Conservation (phyloP, 2,113 vertebrate genomes). For the Sebastes schlegelii region DNA sequence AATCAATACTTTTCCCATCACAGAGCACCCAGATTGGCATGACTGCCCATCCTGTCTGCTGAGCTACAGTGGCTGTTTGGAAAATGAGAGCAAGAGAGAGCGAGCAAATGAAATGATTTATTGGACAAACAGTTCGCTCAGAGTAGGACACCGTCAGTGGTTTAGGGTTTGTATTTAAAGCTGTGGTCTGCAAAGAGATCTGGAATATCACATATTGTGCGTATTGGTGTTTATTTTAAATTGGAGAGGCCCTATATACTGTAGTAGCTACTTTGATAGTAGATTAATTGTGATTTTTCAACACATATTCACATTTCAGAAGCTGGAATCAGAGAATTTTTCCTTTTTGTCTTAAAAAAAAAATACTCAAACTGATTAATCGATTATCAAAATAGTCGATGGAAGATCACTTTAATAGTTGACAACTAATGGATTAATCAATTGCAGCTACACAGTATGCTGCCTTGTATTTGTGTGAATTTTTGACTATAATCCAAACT, state of each 20-base stretch:
- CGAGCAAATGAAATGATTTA: neutral
- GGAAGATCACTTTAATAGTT: no score
- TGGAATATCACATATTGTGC: neutral
- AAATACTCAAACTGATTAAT: no score
- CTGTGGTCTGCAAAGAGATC: neutral
- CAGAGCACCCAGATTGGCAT: conserved; percentile 19
- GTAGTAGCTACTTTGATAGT: neutral
- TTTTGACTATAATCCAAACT: no score
- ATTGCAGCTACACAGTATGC: neutral
- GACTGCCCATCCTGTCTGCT: conserved; percentile 26
- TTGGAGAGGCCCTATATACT: neutral
- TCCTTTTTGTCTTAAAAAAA: no score
- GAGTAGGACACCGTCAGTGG: neutral
- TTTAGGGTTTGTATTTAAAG: conserved; percentile 10
- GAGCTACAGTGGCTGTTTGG: conserved; percentile 9
- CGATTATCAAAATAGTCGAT: no score
- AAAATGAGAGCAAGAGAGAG: neutral
- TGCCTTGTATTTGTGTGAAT: neutral
- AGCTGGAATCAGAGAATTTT: no score
- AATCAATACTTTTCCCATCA: conserved; percentile 76
- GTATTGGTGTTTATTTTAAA: neutral
- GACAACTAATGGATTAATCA: no score
- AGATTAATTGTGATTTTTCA: no score
- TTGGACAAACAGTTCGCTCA: neutral
- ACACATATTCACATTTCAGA: no score